These are phyloP conservation scores for Acrocephalus kingi DNA, from an alignment of 2,113 vertebrate species.

Conservation along the genomic window DNA sequence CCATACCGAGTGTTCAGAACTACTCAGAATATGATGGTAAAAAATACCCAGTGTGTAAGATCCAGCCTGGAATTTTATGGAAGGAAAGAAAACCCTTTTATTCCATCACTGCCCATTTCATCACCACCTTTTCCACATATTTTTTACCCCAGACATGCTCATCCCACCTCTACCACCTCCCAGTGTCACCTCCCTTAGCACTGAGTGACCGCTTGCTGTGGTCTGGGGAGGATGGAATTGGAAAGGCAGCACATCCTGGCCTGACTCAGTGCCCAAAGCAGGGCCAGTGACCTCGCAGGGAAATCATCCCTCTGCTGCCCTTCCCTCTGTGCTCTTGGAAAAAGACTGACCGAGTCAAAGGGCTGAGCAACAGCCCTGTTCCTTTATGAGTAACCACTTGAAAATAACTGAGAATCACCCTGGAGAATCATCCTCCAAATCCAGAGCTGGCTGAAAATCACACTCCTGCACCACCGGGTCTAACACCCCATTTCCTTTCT, in stretches of 20 bases:
- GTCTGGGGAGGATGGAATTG: not conserved
- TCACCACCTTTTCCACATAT: not conserved
- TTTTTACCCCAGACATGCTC: not conserved
- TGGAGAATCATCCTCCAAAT: not conserved
- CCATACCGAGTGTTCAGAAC: not conserved
- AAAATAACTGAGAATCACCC: not conserved
- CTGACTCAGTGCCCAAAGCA: not conserved
- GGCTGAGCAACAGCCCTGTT: not conserved
- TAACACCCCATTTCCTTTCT: not conserved
- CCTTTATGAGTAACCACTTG: not conserved
- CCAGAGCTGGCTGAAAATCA: not conserved
- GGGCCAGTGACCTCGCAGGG: not conserved
- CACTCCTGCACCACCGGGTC: not conserved
- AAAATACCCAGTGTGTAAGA: rapidly evolving
- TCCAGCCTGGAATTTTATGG: not conserved
- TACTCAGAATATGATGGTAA: not conserved
- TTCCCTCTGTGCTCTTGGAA: not conserved
- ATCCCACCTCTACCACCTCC: not conserved
- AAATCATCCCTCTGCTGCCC: not conserved
- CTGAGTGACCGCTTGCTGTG: rapidly evolving
- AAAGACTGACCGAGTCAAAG: not conserved
- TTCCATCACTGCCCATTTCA: not conserved
- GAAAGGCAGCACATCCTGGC: not conserved
- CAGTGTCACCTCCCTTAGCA: rapidly evolving
- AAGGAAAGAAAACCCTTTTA: not conserved